Evolutionary conservation across 2,113 vertebrate species (phyloP).

Genomic region (Toxotes chatareus): DNA sequence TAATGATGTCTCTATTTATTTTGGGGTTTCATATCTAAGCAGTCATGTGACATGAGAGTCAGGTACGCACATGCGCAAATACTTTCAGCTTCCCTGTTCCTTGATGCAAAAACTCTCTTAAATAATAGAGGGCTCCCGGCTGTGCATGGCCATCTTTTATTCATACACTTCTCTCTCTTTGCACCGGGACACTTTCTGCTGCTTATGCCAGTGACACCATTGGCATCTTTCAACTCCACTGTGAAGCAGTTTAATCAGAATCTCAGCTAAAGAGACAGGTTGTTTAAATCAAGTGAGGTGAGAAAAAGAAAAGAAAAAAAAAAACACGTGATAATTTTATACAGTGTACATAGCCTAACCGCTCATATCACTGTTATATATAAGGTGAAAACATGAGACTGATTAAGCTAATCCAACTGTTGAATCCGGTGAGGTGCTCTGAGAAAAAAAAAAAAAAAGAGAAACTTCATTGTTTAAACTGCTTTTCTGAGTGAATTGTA

Average conservation of each 20-base stretch:
- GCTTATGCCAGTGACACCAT: conserved; percentile 33
- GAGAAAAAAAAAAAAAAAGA: not conserved
- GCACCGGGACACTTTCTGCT: conserved; percentile 38
- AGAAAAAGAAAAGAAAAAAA: not conserved
- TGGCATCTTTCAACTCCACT: conserved; percentile 10
- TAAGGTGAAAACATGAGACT: not conserved
- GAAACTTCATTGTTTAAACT: not conserved
- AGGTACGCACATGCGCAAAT: conserved; percentile 25
- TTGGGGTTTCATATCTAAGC: not conserved
- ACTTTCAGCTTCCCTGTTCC: conserved; percentile 48
- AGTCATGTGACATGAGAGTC: not conserved
- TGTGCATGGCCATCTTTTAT: conserved; percentile 62
- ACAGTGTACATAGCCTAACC: not conserved
- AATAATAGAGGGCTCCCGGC: conserved; percentile 62
- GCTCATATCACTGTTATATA: not conserved
- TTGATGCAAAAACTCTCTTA: conserved; percentile 54
- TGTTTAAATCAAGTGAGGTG: not conserved
- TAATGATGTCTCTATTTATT: not conserved
- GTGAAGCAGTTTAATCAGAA: conserved; percentile 16
- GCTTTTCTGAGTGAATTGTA: not conserved
- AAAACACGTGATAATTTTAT: not conserved
- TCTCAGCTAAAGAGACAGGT: not conserved
- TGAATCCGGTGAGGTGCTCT: not conserved
- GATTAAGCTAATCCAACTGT: conserved; percentile 5
- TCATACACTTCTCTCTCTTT: conserved; percentile 44